Evolutionary conservation across 2,113 vertebrate species (phyloP), one percentile per base, ranked within the genome.

Genomic region (Stictonetta naevosa): DNA sequence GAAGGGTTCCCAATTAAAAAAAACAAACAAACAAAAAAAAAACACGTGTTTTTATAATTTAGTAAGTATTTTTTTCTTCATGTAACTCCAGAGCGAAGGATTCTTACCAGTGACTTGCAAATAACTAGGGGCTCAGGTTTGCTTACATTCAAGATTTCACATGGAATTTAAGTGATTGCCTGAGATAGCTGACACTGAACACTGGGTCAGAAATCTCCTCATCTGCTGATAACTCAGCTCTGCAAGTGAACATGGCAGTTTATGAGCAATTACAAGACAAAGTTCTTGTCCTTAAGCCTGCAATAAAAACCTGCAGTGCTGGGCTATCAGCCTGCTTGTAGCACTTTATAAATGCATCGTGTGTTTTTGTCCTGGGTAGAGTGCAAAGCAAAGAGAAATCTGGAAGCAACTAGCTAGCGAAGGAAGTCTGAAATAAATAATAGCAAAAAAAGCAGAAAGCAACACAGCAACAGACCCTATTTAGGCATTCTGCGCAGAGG

Each of bases 361-460:
- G 0, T 86, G 53, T 20, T 87, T 25, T 84, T 89, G 82, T 46
- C 40, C 50, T 69, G 31, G 15, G 19, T 38, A 46, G 60, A 90
- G n/a, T 62, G 42, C 55, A 92, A 81, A 93, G 56, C 36, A 90
- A 69, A 84, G 66, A 58, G 58, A 76, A 80, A 73, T 48, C 16
- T 56, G 10, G 1, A 67, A 77, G 31, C 33, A 33, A 79, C 66
- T 50, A 78, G 53, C 60, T 84, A 29, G 86, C 56, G 86, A 83
- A 93, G 53, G 56, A 91, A 82, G 48, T 11, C 58, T 88, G 56
- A 71, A 93, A 75, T 86, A 90, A 94, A 73, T 91, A 95, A 83
- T 55, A 91, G 58, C 64, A 84, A 86, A 82, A 84, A 89, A 97
- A 91, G 44, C 66, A 92, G 88, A 85, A 93, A 90, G 53, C 56